phyloP scores from a whole-genome alignment of 2,113 vertebrate genomes.

The Colinus virginianus region DNA sequence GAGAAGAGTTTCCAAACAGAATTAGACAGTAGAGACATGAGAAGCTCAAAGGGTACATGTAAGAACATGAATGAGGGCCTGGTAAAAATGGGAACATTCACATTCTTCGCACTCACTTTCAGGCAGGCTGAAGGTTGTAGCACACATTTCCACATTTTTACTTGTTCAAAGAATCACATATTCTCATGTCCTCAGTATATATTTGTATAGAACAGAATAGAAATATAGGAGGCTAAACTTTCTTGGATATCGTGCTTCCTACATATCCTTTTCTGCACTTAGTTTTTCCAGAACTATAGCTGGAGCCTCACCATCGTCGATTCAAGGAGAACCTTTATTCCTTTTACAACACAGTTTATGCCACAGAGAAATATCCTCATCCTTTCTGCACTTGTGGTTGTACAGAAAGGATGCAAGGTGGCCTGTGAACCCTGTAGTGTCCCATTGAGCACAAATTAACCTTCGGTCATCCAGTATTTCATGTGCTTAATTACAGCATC shows the following conservation, averaged over 20 bases:
- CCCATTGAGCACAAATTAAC: not conserved
- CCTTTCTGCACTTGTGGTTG: not conserved
- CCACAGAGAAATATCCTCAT: fast-evolving
- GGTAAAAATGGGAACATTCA: not conserved
- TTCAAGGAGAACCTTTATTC: not conserved
- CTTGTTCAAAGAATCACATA: not conserved
- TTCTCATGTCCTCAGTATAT: not conserved
- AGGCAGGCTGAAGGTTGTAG: not conserved
- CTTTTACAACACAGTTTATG: not conserved
- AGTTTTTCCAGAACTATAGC: not conserved
- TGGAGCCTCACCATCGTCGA: fast-evolving
- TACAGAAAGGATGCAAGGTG: not conserved
- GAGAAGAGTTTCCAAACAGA: not conserved
- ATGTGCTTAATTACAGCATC: not conserved
- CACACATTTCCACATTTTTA: not conserved
- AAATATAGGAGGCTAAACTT: not conserved
- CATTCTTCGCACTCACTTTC: not conserved
- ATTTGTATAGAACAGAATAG: not conserved
- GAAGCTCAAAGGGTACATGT: not conserved
- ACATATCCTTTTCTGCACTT: not conserved
- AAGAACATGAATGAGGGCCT: not conserved
- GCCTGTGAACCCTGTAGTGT: fast-evolving
- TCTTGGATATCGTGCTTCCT: not conserved
- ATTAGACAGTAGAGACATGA: not conserved
- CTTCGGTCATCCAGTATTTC: not conserved